phyloP scores from a whole-genome alignment of 2,888 invertebrate species.

The Tholera decimalis region DNA sequence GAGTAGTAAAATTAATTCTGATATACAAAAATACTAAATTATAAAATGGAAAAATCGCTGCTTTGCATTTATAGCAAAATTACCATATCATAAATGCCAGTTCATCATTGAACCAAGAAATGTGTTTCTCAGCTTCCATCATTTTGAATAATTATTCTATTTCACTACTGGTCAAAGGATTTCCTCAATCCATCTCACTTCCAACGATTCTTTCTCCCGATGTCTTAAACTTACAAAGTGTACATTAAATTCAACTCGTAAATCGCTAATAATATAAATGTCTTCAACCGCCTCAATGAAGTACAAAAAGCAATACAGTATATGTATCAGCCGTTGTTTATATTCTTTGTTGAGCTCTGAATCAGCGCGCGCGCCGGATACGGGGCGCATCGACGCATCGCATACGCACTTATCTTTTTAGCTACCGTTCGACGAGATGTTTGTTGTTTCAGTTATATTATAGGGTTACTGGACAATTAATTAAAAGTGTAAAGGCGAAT shows the following conservation, averaged over 20 bases:
- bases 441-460: conserved; percentile 33
- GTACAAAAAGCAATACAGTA: conserved; percentile 42
- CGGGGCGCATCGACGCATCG: conserved; percentile 52
- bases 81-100: no score
- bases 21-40: neutral
- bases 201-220: neutral
- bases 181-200: neutral
- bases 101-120: neutral
- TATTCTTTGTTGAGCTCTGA: conserved; percentile 68
- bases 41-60: neutral
- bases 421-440: conserved; percentile 41
- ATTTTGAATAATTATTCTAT: neutral
- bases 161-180: neutral
- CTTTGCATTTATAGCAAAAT: neutral
- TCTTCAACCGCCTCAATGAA: conserved; percentile 18
- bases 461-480: conserved; percentile 13
- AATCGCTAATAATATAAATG: conserved; percentile 28
- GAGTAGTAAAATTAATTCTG: conserved; percentile 2
- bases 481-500: conserved; percentile 26
- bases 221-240: conserved; percentile 2
- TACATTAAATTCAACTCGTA: conserved; percentile 1
- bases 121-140: neutral
- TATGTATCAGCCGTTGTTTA: conserved; percentile 42
- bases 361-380: conserved; percentile 64
- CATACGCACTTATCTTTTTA: conserved; percentile 56